These are phyloP conservation scores for Sula dactylatra DNA, from an alignment of 2,113 vertebrate genomes.

Conservation along the genomic window DNA sequence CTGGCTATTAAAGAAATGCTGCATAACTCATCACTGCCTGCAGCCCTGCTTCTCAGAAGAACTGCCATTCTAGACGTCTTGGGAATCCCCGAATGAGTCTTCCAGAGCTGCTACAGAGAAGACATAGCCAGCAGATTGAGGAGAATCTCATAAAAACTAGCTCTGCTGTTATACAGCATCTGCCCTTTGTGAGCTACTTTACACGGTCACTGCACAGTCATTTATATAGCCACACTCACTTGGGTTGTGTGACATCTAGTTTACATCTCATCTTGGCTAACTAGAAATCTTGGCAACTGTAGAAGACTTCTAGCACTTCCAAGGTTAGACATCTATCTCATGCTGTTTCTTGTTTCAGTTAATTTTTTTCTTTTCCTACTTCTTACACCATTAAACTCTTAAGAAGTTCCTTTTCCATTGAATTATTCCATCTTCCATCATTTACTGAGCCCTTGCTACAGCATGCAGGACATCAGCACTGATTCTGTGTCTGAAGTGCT, in stretches of 20 bases:
- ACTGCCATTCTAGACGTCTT: not conserved
- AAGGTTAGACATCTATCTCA: not conserved
- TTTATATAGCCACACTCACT: not conserved
- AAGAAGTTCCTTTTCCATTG: not conserved
- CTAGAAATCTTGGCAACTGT: slow-evolving; percentile 18
- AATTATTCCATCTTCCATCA: not conserved
- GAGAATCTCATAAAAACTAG: not conserved
- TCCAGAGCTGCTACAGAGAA: not conserved
- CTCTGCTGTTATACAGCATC: not conserved
- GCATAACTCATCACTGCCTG: not conserved
- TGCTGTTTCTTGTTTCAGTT: slow-evolving; percentile 19
- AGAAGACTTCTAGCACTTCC: not conserved
- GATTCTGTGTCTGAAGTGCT: not conserved
- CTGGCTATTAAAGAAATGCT: not conserved
- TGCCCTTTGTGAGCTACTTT: not conserved
- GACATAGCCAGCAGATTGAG: not conserved
- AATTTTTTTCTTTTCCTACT: slow-evolving; percentile 8
- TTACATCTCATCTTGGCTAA: not conserved
- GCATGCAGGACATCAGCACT: not conserved
- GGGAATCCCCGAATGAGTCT: not conserved
- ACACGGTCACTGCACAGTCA: not conserved
- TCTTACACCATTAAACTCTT: not conserved
- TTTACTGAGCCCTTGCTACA: not conserved
- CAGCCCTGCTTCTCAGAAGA: not conserved
- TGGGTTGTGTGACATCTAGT: not conserved